A percentile compares a stretch with the other conserved stretches of the same genome.
Conservation (phyloP, 2,797 vertebrate genomes). For the Argya squamiceps region DNA sequence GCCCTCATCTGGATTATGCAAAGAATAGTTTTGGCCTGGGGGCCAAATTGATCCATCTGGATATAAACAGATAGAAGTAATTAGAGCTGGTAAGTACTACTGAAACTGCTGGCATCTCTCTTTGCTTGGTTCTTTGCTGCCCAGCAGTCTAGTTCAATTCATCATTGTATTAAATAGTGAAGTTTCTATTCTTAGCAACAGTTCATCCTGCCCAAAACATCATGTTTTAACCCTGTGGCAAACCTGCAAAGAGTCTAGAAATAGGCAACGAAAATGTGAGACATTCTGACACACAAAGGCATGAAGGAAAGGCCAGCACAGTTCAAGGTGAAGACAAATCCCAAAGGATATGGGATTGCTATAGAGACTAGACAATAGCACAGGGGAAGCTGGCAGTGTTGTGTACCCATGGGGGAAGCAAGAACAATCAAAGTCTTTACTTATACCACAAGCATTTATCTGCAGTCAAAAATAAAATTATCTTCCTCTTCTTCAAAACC, state of each 20-base stretch:
- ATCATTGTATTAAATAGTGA: background rate
- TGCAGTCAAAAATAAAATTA: background rate
- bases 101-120: background rate
- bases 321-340: constrained; percentile 21
- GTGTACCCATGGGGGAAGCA: background rate
- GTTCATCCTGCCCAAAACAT: background rate
- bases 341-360: background rate
- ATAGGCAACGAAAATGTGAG: background rate
- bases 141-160: background rate
- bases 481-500: background rate
- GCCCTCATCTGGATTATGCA: background rate
- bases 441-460: background rate
- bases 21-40: background rate
- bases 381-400: background rate
- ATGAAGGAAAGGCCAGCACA: background rate
- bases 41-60: background rate
- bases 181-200: background rate
- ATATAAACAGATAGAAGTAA: background rate
- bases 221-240: background rate
- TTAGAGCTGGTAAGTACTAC: background rate
- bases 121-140: background rate
- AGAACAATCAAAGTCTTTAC: background rate
- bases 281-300: background rate
- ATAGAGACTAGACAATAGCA: background rate
- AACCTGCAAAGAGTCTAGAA: constrained; percentile 18